Evolutionary conservation across 2,797 vertebrate genomes (phyloP), one percentile per base, ranked within the genome.

Genomic region (Graptemys geographica): DNA sequence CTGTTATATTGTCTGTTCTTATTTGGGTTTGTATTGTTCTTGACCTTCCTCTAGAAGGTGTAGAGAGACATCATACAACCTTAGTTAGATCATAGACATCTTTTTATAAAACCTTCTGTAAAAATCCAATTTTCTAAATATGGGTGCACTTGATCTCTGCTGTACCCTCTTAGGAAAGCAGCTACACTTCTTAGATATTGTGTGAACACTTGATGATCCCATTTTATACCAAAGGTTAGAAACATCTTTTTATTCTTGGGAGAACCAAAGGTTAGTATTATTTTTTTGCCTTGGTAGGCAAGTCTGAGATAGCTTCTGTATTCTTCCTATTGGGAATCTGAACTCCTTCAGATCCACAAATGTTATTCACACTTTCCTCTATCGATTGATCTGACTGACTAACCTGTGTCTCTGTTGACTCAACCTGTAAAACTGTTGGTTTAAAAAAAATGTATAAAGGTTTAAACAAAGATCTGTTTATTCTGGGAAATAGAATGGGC

Each of bases 11-110:
- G n/a, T 21, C 65, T 88, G 88, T 93, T 93, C 80, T 59, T 89
- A 89, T 89, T 86, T 89, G 25, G n/a, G 8, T 3, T 90, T 69
- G 4, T 28, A 88, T 92, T 90, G 76, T 62, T 95, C 92, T 86
- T 25, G 37, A 94, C 57, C 85, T 56, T 89, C 27, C 37, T 95
- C 44, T 85, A 31, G 25, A 80, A 81, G 27, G 93, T 6, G n/a
- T 2, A 78, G 11, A 53, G 8, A 15, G 89, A 76, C 69, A 82
- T 1, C 27, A 88, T 5, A 59, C 1, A 9, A 13, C 69, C 76
- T 56, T 86, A 86, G 83, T 11, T 79, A 37, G 41, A 9, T 49
- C 56, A 65, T 6, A 55, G 1, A 1, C 12, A 83, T 37, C 62
- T 78, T 79, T 84, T 33, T 52, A 84, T 85, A 94, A 94, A 86